Conservation (phyloP, 1,140 invertebrate genomes). For the Drosophila truncata region DNA sequence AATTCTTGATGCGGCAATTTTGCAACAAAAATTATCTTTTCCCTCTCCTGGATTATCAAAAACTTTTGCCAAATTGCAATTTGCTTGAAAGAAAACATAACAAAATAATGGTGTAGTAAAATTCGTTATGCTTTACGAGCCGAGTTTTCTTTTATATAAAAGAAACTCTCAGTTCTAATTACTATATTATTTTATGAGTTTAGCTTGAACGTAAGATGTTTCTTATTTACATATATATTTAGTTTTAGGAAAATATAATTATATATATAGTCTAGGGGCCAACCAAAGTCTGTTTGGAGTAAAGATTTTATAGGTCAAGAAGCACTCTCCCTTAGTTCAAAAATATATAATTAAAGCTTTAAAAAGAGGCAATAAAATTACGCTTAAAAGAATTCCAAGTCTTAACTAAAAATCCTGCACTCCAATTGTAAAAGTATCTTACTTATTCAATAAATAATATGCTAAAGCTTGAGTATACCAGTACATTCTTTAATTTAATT, state of each 20-base stretch:
- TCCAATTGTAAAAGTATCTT: not conserved
- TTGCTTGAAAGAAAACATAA: conserved; percentile 45
- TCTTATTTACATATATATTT: not conserved
- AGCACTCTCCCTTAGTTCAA: not conserved
- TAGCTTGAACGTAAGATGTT: not conserved
- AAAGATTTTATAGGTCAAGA: not conserved
- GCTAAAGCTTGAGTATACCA: not conserved
- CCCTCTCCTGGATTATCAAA: conserved; percentile 27
- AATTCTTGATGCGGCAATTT: conserved; percentile 71
- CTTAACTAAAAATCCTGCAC: not conserved
- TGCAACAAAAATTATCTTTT: conserved; percentile 53
- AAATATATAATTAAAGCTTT: not conserved
- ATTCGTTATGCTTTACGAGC: conserved; percentile 22
- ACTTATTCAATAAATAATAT: not conserved
- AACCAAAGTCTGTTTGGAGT: not conserved
- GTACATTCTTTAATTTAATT: not conserved
- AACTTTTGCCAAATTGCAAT: conserved; percentile 52
- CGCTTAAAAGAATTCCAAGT: too few relatives aligned
- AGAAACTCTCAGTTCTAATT: conserved; percentile 19
- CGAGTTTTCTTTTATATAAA: conserved; percentile 11
- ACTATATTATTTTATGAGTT: conserved; percentile 14
- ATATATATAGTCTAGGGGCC: not conserved
- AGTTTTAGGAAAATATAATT: not conserved
- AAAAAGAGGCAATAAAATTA: too few relatives aligned
- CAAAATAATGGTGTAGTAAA: conserved; percentile 27